phyloP scores from a whole-genome alignment of 2,797 vertebrate species.

The Scolopax bukidnonensis region DNA sequence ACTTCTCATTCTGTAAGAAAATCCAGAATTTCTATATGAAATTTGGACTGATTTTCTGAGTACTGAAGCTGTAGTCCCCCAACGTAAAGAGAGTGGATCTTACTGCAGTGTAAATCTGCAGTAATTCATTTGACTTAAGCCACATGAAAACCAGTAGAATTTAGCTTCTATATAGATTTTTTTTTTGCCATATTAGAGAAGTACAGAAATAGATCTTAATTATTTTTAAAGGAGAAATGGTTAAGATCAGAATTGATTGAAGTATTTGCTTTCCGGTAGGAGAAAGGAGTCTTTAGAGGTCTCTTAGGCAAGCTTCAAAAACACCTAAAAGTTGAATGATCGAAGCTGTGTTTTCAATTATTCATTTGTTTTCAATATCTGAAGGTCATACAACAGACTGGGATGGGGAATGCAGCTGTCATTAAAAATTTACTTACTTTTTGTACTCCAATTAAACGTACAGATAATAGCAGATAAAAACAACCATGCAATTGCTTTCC shows the following conservation, averaged over 20 bases:
- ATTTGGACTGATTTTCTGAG: neutral
- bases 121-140: neutral
- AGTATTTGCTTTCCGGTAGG: constrained; percentile 7
- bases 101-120: neutral
- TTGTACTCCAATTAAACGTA: constrained; percentile 88
- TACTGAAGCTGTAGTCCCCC: neutral
- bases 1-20: neutral
- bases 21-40: neutral
- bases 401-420: constrained; percentile 81
- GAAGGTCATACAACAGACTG: constrained; percentile 89
- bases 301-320: constrained; percentile 53
- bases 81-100: neutral
- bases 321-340: constrained; percentile 81
- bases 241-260: constrained; percentile 22
- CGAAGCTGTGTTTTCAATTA: constrained; percentile 86
- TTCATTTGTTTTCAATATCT: constrained; percentile 89
- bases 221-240: constrained; percentile 27
- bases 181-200: neutral
- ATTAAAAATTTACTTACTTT: constrained; percentile 93
- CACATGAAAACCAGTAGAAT: neutral
- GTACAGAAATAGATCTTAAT: constrained; percentile 43
- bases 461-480: constrained; percentile 82
- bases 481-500: constrained; percentile 37
- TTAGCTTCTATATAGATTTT: neutral
- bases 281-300: constrained; percentile 41